phyloP scores from a whole-genome alignment of 2,113 vertebrate genomes.

The Cebus imitator region DNA sequence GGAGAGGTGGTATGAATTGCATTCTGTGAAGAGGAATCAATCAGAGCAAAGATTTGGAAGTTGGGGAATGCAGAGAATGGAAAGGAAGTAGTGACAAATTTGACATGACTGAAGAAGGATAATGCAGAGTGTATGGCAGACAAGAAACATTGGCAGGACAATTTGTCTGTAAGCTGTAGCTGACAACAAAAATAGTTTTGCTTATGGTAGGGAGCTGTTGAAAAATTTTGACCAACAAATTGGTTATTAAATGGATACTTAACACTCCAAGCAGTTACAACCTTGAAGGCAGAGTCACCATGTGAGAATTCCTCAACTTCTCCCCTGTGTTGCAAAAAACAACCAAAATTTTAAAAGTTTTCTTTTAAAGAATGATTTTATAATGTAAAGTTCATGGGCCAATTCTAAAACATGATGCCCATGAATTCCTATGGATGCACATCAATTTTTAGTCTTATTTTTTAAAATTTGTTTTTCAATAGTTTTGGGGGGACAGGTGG shows the following conservation, averaged over 20 bases:
- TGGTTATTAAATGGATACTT: neutral
- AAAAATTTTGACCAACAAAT: neutral
- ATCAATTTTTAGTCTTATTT: neutral
- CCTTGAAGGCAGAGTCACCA: neutral
- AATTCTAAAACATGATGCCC: neutral
- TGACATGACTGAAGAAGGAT: neutral
- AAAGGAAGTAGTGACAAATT: neutral
- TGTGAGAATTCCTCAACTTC: neutral
- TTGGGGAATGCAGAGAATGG: neutral
- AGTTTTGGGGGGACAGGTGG: too few relatives aligned
- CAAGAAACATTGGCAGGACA: neutral
- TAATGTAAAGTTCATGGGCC: neutral
- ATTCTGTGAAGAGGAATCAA: neutral
- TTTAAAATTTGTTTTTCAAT: too few relatives aligned
- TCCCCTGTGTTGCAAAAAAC: neutral
- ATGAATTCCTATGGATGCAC: neutral
- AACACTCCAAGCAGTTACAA: neutral
- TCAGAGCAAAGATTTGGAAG: neutral
- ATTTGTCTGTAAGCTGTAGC: neutral
- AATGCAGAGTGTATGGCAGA: accelerated
- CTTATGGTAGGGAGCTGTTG: neutral
- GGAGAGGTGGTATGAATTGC: neutral
- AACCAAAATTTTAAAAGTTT: neutral
- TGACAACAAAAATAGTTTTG: neutral
- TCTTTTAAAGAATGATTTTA: neutral